These are phyloP conservation scores for Tragelaphus buxtoni DNA, from an alignment of 2,113 vertebrate species.

Conservation along the genomic window DNA sequence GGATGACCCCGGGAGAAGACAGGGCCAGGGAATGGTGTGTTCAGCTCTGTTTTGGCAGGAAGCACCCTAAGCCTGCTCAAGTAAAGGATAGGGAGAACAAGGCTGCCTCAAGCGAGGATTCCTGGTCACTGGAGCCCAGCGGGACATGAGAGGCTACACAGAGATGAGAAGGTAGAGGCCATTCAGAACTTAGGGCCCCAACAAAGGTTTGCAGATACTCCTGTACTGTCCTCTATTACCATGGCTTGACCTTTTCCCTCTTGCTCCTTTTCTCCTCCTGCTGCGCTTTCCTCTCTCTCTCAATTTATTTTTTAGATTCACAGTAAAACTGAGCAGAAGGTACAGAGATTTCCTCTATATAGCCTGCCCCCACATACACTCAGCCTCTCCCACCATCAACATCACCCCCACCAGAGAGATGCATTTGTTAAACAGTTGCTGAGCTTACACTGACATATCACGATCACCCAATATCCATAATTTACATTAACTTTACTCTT, in stretches of 20 bases:
- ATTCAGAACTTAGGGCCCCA: not conserved
- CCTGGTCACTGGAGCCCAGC: not conserved
- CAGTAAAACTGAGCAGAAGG: not conserved
- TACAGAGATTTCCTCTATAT: not conserved
- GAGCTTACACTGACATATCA: not conserved
- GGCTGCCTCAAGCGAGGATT: not conserved
- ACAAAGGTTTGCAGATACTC: not conserved
- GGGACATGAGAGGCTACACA: fast-evolving
- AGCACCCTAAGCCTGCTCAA: not conserved
- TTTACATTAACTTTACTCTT: not conserved
- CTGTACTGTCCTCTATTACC: not conserved
- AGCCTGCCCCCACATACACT: too few relatives aligned
- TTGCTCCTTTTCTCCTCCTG: not conserved
- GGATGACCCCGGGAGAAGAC: not conserved
- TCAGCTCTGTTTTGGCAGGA: not conserved
- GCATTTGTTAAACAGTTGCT: not conserved
- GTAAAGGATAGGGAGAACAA: not conserved
- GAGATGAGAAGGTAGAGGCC: not conserved
- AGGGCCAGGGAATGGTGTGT: not conserved
- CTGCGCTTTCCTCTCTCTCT: not conserved
- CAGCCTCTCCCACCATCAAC: too few relatives aligned
- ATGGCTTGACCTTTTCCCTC: not conserved
- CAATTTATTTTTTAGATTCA: not conserved
- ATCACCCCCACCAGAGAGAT: not conserved
- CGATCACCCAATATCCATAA: too few relatives aligned